A percentile compares a stretch with the other conserved stretches of the same genome.
phyloP scores from a whole-genome alignment of 2,888 invertebrate species.

The Lithophane leautieri region DNA sequence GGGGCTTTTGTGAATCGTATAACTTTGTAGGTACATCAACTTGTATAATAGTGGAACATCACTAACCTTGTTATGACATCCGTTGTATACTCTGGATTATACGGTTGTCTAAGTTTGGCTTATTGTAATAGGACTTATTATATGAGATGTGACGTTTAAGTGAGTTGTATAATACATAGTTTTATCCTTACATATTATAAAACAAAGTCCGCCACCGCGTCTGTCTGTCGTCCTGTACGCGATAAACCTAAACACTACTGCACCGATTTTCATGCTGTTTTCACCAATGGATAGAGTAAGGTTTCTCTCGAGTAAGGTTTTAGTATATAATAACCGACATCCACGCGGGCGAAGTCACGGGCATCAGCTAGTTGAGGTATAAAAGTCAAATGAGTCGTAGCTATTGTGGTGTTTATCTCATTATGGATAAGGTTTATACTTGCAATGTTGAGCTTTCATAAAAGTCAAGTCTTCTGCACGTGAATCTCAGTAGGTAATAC shows the following conservation, averaged over 20 bases:
- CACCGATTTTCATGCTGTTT: too few species aligned
- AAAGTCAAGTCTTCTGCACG: neutral
- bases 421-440: neutral
- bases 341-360: too few species aligned
- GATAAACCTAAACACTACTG: too few species aligned
- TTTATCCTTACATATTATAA: too few species aligned
- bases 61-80: slow-evolving; percentile 40
- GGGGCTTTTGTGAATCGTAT: slow-evolving; percentile 50
- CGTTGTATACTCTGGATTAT: slow-evolving; percentile 31
- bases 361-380: too few species aligned
- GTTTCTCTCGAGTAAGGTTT: too few species aligned
- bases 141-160: slow-evolving; percentile 6
- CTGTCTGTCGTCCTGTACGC: too few species aligned
- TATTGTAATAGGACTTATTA: slow-evolving; percentile 15
- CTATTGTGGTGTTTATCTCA: neutral
- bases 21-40: slow-evolving; percentile 50
- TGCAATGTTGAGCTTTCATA: neutral
- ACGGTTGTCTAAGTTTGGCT: slow-evolving; percentile 13
- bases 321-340: too few species aligned
- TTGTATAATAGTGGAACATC: slow-evolving; percentile 51
- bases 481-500: neutral
- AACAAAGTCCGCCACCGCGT: too few species aligned
- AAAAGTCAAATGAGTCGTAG: neutral
- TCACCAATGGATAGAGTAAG: too few species aligned
- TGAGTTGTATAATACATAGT: neutral